Evolutionary conservation across 1,140 invertebrate species (phyloP).

Genomic region (Himalopsyche phryganea): DNA sequence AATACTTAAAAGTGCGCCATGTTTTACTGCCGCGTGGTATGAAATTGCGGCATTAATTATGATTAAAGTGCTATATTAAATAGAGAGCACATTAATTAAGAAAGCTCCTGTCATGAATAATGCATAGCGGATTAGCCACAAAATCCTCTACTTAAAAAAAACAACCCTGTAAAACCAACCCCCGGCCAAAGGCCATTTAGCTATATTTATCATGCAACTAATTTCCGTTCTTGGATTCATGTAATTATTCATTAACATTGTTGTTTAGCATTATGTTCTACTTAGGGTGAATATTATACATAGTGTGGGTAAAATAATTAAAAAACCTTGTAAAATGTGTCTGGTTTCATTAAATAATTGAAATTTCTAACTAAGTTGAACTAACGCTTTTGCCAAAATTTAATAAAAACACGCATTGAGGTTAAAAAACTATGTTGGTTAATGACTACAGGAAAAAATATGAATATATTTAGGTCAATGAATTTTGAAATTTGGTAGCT

Average conservation of each 20-base stretch:
- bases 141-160: not conserved
- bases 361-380: no score
- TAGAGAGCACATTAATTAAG: not conserved
- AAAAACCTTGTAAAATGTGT: not conserved
- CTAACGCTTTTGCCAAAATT: no score
- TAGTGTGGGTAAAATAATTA: not conserved
- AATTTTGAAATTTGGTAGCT: no score
- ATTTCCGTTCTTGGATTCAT: not conserved
- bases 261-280: not conserved
- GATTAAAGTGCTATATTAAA: slow-evolving; percentile 1
- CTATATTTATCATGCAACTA: not conserved
- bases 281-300: no score
- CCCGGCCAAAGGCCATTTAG: not conserved
- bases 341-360: not conserved
- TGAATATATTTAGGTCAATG: no score
- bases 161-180: not conserved
- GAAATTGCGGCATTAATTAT: slow-evolving; percentile 1
- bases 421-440: no score
- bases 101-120: not conserved
- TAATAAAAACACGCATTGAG: no score
- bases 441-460: no score
- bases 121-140: not conserved
- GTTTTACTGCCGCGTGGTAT: no score
- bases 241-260: not conserved
- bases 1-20: no score